These are phyloP conservation scores for Steinernema khuongi DNA, from an alignment of 1,140 invertebrate species.

Conservation along the genomic window DNA sequence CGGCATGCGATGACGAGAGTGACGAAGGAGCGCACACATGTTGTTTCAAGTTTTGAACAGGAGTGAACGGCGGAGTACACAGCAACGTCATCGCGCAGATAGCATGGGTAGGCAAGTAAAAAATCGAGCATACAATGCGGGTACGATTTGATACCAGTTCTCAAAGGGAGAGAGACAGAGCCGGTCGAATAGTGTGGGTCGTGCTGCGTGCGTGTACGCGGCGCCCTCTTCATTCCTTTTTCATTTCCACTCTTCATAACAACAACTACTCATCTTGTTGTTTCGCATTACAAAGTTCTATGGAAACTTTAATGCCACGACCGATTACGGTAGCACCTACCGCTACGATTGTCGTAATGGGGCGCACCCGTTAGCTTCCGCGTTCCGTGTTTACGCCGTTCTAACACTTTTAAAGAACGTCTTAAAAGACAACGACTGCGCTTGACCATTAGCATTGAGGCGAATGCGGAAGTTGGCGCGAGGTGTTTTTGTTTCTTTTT, in stretches of 20 bases:
- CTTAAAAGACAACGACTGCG: no score
- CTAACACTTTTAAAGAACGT: no score
- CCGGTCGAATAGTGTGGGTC: background rate
- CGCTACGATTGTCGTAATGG: no score
- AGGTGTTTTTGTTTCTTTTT: constrained; percentile 13
- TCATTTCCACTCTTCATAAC: background rate
- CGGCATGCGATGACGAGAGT: no score
- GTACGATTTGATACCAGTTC: constrained; percentile 8
- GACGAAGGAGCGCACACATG: no score
- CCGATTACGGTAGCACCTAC: no score
- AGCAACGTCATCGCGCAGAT: background rate
- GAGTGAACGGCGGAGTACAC: no score
- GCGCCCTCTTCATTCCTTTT: background rate
- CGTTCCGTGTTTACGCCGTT: no score
- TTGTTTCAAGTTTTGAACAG: no score
- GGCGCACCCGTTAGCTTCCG: no score
- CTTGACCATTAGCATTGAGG: no score
- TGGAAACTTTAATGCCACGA: no score
- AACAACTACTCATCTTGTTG: constrained; percentile 1
- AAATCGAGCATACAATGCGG: constrained; percentile 3
- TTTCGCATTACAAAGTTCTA: background rate
- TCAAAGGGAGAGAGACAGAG: background rate
- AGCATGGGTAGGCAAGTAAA: background rate
- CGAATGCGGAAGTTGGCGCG: constrained; percentile 5
- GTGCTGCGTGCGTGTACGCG: background rate